These are phyloP conservation scores for Elephantulus edwardii DNA, from an alignment of 2,113 vertebrate genomes.

Conservation along the genomic window DNA sequence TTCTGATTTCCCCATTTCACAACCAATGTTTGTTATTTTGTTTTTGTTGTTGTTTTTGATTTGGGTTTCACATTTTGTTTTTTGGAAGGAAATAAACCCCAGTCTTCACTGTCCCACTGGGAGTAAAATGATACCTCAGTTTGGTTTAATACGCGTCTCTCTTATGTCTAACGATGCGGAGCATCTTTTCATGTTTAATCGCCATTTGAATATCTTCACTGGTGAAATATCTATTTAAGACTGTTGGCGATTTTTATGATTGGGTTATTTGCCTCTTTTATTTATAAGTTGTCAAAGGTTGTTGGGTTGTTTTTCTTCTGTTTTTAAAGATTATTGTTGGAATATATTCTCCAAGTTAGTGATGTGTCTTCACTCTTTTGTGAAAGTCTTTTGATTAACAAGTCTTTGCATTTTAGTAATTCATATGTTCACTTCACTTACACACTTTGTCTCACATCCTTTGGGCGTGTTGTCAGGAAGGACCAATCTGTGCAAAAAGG, in stretches of 20 bases:
- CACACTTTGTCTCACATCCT: too few relatives aligned
- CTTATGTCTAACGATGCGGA: not conserved
- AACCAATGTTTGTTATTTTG: too few relatives aligned
- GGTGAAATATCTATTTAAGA: not conserved
- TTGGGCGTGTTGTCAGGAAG: too few relatives aligned
- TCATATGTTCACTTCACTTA: too few relatives aligned
- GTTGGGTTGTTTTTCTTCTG: not conserved
- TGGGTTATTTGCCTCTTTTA: too few relatives aligned
- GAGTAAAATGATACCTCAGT: not conserved
- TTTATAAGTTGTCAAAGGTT: too few relatives aligned
- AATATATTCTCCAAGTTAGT: not conserved
- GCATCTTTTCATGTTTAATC: not conserved
- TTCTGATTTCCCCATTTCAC: too few relatives aligned
- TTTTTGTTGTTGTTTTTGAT: too few relatives aligned
- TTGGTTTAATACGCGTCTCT: not conserved
- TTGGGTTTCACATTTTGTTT: too few relatives aligned
- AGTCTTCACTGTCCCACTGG: not conserved
- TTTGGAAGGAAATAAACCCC: too few relatives aligned
- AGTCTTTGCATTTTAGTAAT: not conserved
- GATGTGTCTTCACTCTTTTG: not conserved
- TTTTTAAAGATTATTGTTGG: not conserved
- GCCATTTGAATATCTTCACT: not conserved
- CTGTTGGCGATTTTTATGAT: not conserved
- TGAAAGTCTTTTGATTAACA: not conserved
- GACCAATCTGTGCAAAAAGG: too few relatives aligned